Conservation (phyloP, 2,797 vertebrate species). For the Tympanoctomys barrerae region DNA sequence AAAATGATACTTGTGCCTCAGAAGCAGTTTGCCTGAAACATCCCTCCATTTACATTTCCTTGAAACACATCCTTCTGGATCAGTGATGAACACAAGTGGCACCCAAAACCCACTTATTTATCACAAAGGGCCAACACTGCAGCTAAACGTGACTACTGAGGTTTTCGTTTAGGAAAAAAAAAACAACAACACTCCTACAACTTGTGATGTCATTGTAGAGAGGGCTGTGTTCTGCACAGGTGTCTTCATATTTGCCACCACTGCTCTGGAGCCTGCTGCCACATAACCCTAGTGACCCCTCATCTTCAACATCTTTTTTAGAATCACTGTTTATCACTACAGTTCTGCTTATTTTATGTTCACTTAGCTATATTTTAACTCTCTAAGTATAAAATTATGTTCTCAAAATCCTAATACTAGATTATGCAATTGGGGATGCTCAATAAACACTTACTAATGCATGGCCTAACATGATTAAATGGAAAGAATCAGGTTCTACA, state of each 20-base stretch:
- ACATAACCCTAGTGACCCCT: not conserved
- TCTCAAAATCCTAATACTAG: slow-evolving; percentile 35
- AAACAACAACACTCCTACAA: too few relatives aligned
- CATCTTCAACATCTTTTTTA: not conserved
- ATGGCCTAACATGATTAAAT: not conserved
- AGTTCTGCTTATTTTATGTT: slow-evolving; percentile 25
- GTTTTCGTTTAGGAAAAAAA: not conserved
- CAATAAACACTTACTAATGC: not conserved
- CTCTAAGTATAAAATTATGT: not conserved
- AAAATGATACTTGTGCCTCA: not conserved
- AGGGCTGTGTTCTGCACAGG: not conserved
- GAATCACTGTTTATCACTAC: not conserved
- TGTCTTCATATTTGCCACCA: too few relatives aligned
- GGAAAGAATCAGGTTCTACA: not conserved
- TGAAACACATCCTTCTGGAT: not conserved
- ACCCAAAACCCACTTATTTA: not conserved
- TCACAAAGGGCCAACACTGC: not conserved
- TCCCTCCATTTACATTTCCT: not conserved
- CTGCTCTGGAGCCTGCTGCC: too few relatives aligned
- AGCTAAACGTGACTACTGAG: not conserved
- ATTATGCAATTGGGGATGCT: not conserved
- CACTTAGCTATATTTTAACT: slow-evolving; percentile 53
- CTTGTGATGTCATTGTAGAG: not conserved
- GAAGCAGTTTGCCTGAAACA: not conserved
- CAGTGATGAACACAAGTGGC: not conserved